Percentiles rank a stretch among this genome's conserved stretches.
Conservation (phyloP, 2,888 invertebrate species). For the Mechanitis mazaeus region DNA sequence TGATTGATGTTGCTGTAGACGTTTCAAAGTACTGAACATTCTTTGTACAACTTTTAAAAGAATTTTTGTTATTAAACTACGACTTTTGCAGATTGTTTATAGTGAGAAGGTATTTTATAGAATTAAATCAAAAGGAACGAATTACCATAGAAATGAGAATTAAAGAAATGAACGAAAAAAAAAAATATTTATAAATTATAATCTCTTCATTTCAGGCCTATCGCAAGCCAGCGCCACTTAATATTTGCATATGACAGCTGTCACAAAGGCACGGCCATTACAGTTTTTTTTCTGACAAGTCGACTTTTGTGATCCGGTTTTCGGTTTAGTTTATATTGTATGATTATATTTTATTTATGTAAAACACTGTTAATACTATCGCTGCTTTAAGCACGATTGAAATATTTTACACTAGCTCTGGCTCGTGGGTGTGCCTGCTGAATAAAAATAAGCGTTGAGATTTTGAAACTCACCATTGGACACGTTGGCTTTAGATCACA, state of each 20-base stretch:
- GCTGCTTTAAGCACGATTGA: too few species aligned
- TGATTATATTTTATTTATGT: too few species aligned
- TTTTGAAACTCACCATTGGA: too few species aligned
- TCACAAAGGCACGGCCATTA: conserved; percentile 25
- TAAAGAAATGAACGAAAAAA: too few species aligned
- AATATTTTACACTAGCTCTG: too few species aligned
- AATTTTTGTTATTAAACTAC: conserved; percentile 8
- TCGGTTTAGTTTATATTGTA: conserved; percentile 1
- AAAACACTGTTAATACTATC: too few species aligned
- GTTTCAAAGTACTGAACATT: conserved; percentile 8
- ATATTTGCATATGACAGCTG: conserved; percentile 30
- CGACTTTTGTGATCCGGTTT: conserved; percentile 5
- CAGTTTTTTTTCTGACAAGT: conserved; percentile 11
- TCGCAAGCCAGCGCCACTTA: conserved; percentile 10
- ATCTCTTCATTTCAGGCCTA: background rate
- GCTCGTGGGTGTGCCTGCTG: too few species aligned
- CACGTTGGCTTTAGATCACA: too few species aligned
- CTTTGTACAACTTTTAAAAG: conserved; percentile 5
- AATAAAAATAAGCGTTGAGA: too few species aligned
- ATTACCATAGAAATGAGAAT: background rate
- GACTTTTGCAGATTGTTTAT: background rate
- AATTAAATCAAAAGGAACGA: background rate
- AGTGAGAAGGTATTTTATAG: background rate
- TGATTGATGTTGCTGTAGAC: conserved; percentile 16
- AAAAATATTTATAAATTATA: background rate